Percentiles rank a stretch among this genome's conserved stretches.
Conservation (phyloP, 64 coral and sea anemone species). For the Anthopleura sola region DNA sequence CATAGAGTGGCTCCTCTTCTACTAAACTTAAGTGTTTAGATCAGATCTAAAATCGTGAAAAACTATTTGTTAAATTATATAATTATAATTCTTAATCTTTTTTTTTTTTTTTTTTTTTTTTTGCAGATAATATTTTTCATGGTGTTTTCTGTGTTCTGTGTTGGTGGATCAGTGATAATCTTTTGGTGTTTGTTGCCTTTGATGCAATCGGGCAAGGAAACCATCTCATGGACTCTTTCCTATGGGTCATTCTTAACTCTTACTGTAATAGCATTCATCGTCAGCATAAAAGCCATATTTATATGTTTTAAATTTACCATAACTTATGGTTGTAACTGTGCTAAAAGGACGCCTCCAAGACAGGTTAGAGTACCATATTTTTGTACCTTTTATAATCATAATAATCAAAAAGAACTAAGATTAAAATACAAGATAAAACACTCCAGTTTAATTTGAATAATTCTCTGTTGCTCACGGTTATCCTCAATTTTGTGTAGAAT, state of each 20-base stretch:
- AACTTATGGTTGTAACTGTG: constrained; percentile 43
- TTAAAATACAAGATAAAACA: no score
- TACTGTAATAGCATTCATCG: constrained; percentile 46
- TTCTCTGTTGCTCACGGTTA: no score
- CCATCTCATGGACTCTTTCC: constrained; percentile 46
- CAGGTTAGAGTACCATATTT: constrained; percentile 20
- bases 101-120: neutral
- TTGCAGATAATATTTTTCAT: constrained; percentile 50
- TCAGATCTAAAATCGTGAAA: no score
- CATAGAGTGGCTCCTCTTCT: neutral
- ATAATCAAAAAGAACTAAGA: no score
- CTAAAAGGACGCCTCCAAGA: constrained; percentile 27
- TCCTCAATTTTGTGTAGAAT: neutral
- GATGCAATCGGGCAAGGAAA: constrained; percentile 13
- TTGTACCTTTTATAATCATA: neutral
- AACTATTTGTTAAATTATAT: constrained; percentile 20
- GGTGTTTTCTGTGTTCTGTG: constrained; percentile 36
- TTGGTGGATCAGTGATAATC: constrained; percentile 38
- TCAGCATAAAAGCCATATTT: constrained; percentile 57
- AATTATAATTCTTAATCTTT: neutral
- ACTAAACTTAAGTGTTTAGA: neutral
- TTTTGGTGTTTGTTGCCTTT: constrained; percentile 47
- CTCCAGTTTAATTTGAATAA: no score
- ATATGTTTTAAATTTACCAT: constrained; percentile 40
- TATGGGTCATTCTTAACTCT: constrained; percentile 53